These are phyloP conservation scores for Temnothorax curvispinosus DNA, from an alignment of 1,140 invertebrate species.

Conservation along the genomic window DNA sequence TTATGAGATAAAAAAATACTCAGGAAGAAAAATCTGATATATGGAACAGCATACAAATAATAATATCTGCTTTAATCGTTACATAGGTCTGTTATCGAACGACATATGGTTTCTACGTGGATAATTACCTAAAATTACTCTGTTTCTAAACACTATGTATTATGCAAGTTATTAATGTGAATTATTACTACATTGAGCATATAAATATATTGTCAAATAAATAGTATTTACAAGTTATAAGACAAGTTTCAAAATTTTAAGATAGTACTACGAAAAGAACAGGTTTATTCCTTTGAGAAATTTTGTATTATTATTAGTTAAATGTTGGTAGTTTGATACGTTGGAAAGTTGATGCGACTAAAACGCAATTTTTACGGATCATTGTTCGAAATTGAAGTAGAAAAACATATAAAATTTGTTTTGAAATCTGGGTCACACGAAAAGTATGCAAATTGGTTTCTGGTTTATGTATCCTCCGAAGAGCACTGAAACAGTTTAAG, in stretches of 20 bases:
- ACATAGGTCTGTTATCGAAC: background rate
- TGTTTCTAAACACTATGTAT: background rate
- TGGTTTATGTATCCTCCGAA: conserved; percentile 39
- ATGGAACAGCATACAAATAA: background rate
- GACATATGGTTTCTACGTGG: background rate
- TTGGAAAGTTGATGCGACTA: conserved; percentile 15
- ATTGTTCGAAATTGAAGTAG: background rate
- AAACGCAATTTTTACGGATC: background rate
- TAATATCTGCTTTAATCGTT: background rate
- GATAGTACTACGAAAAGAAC: background rate
- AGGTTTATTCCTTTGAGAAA: background rate
- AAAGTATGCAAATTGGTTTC: conserved; percentile 37
- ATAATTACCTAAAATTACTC: background rate
- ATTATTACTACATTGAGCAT: background rate
- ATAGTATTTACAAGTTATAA: background rate
- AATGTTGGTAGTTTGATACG: background rate
- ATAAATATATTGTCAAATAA: background rate
- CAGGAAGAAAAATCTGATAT: too few species aligned
- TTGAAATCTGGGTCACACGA: conserved; percentile 16
- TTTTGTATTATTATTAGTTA: conserved; percentile 10
- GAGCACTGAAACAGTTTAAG: conserved; percentile 35
- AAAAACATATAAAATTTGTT: conserved; percentile 43
- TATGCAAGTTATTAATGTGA: background rate
- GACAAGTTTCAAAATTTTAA: background rate
- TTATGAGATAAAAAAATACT: background rate